Evolutionary conservation across 2,113 vertebrate species (phyloP), one percentile per base, ranked within the genome.

Genomic region (Acanthisitta chloris): DNA sequence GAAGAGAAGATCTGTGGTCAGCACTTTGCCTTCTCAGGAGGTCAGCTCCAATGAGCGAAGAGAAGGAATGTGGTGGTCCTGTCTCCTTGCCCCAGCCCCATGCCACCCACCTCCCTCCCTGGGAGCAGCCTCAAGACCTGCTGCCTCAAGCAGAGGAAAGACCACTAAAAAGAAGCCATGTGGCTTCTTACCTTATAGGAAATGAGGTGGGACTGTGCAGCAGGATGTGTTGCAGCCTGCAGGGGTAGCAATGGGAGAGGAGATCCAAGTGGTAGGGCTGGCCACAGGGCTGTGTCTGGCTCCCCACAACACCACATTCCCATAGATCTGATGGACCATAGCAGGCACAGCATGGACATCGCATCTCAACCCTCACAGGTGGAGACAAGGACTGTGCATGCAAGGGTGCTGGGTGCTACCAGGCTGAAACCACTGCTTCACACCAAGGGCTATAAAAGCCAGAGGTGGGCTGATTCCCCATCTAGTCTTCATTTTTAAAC

Each of bases 1-100:
- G 82, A 84, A 51, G 74, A 78, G 95, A 72, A 94, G 95, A 20
- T 93, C 38, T 45, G 69, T 93, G 97, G 97, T 98, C 98, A 98
- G 98, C 98, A 97, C 40, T 97, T 97, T 96, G 91, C 61, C 61
- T 85, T 61, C 34, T 87, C 15, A 5, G 80, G 79, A 86, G 65
- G 73, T 96, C 86, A 94, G 91, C 73, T 79, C 86, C 90, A 71
- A 86, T 11, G 43, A 3, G 17, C 8, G 40, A 45, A 71, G 20
- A 57, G 58, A 55, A 20, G 54, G 59, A 67, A n/a, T 1, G 10
- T 9, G 4, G 31, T n/a, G 69, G 38, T 67, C 36, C 34, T 76
- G 40, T 20, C 78, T 73, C 40, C 38, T 49, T 54, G 29, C 21
- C 16, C 14, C 29, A 51, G 48, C 29, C 11, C 25, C 2, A 1